Conservation (phyloP, 2,113 vertebrate species). For the Delphinus delphis region DNA sequence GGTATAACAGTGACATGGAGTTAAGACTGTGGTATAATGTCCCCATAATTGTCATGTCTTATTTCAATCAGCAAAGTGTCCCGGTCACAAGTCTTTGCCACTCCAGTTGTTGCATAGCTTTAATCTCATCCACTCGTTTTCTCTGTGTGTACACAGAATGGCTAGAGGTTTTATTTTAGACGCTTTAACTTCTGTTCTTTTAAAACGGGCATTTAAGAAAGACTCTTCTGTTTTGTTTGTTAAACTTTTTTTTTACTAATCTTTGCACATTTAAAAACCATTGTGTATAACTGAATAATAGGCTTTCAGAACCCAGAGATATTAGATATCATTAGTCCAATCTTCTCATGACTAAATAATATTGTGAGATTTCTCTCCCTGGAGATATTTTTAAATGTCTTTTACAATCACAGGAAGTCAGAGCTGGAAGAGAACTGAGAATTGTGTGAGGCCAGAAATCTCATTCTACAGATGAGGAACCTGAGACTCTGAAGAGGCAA, state of each 20-base stretch:
- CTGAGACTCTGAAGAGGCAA: not conserved
- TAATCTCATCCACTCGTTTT: not conserved
- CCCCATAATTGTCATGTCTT: not conserved
- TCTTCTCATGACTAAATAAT: constrained; percentile 61
- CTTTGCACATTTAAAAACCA: constrained; percentile 35
- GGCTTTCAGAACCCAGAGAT: constrained; percentile 42
- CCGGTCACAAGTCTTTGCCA: not conserved
- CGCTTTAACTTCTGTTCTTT: constrained; percentile 33
- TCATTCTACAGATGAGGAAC: not conserved
- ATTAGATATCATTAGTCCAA: constrained; percentile 46
- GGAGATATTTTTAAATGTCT: constrained; percentile 67
- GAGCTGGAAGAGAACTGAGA: constrained; percentile 20
- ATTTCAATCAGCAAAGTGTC: not conserved
- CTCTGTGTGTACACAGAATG: not conserved
- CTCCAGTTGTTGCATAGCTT: not conserved
- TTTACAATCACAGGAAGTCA: constrained; percentile 55
- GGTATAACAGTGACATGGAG: not conserved
- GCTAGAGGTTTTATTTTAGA: constrained; percentile 37
- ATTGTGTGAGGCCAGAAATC: not conserved
- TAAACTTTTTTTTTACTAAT: not conserved
- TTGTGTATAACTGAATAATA: constrained; percentile 49
- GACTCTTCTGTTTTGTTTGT: constrained; percentile 17
- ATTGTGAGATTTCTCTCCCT: constrained; percentile 63
- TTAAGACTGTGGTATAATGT: not conserved
- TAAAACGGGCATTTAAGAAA: constrained; percentile 36